Conservation (phyloP, 1,140 invertebrate species). For the Ostrea denselamellosa region DNA sequence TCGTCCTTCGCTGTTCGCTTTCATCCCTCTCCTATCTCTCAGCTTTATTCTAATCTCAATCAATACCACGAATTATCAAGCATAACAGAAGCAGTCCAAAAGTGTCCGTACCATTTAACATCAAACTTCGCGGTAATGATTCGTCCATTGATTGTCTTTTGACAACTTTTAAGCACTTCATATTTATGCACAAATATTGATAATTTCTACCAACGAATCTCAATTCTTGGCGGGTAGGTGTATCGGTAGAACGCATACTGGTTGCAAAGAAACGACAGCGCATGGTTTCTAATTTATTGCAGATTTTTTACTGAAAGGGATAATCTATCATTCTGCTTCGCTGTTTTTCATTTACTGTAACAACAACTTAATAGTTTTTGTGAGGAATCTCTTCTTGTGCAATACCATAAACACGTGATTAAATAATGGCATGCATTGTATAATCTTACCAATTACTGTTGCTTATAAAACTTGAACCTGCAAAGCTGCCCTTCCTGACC, state of each 20-base stretch:
- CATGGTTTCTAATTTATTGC: background rate
- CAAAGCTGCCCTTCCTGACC: background rate
- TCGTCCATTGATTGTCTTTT: background rate
- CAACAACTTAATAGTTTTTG: background rate
- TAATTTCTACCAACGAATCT: background rate
- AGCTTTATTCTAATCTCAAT: slow-evolving; percentile 17
- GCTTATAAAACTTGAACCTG: background rate
- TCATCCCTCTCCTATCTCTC: background rate
- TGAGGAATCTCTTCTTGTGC: background rate
- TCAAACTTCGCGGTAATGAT: background rate
- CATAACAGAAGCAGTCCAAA: background rate
- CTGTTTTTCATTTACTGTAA: background rate
- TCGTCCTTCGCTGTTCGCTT: background rate
- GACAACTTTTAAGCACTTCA: background rate
- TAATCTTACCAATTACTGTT: background rate
- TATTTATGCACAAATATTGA: background rate
- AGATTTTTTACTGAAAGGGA: slow-evolving; percentile 5
- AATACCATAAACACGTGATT: background rate
- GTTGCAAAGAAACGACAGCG: background rate
- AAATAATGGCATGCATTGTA: background rate
- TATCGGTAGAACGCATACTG: background rate
- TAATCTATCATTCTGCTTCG: background rate
- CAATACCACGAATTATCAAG: background rate
- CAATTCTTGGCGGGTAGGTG: background rate
- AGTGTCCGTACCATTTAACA: background rate